Conservation (phyloP, 2,113 vertebrate species). For the Dicrurus megarhynchus region DNA sequence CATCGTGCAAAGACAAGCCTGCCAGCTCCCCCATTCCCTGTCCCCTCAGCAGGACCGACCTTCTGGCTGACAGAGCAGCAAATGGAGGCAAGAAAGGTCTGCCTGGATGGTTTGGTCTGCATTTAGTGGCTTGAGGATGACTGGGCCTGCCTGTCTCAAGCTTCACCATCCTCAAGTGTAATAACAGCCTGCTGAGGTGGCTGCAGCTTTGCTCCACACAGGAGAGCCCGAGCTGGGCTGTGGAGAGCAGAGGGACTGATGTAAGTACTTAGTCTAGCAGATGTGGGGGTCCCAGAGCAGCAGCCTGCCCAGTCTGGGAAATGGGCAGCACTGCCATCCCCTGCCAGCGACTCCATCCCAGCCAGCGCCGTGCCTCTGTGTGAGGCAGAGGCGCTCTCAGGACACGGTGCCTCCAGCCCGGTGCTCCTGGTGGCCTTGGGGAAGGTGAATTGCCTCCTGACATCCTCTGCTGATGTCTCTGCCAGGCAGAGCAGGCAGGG, state of each 20-base stretch:
- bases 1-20: background rate
- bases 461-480: rapidly evolving
- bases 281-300: background rate
- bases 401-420: background rate
- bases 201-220: background rate
- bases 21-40: background rate
- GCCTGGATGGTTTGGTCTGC: background rate
- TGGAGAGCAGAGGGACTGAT: background rate
- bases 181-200: background rate
- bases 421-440: background rate
- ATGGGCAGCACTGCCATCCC: background rate
- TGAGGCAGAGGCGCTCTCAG: background rate
- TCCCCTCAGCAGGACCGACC: background rate
- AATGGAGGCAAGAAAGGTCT: background rate
- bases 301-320: background rate
- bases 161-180: background rate
- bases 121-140: background rate
- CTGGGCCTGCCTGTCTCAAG: background rate
- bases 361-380: rapidly evolving
- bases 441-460: background rate
- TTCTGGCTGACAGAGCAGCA: background rate
- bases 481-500: background rate
- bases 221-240: background rate
- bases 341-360: background rate
- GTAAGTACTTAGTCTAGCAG: background rate